Percentiles rank a stretch among this genome's conserved stretches.
Conservation (phyloP, 2,888 invertebrate genomes). For the Hedya salicella region DNA sequence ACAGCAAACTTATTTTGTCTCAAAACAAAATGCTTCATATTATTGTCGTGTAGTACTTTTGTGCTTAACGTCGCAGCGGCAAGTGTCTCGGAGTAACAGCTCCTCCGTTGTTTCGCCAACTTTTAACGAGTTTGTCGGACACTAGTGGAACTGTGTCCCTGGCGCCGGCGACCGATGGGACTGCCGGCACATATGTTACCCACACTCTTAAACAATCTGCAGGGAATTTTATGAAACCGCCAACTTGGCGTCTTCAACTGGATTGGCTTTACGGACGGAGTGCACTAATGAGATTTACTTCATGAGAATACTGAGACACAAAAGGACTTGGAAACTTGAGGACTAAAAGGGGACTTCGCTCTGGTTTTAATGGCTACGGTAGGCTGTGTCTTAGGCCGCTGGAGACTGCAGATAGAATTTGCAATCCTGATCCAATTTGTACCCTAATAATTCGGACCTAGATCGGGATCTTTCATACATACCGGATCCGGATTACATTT, state of each 20-base stretch:
- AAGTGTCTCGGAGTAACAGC: constrained; percentile 77
- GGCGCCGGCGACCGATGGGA: constrained; percentile 60
- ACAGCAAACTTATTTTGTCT: constrained; percentile 66
- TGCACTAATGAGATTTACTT: neutral
- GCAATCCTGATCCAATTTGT: too few species aligned
- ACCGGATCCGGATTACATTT: too few species aligned
- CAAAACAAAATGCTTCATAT: constrained; percentile 74
- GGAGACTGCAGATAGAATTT: too few species aligned
- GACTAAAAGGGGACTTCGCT: too few species aligned
- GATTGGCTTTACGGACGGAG: constrained; percentile 22
- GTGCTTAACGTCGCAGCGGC: constrained; percentile 79
- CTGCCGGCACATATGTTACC: constrained; percentile 64
- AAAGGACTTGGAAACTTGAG: too few species aligned
- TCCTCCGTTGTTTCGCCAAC: constrained; percentile 80
- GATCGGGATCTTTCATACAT: too few species aligned
- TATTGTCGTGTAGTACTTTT: constrained; percentile 79
- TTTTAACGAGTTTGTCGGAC: constrained; percentile 85
- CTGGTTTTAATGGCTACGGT: too few species aligned
- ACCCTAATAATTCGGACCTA: too few species aligned
- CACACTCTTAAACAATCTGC: constrained; percentile 53
- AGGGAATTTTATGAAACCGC: constrained; percentile 50
- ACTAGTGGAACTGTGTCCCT: constrained; percentile 62
- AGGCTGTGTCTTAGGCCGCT: too few species aligned
- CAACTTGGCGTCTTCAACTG: constrained; percentile 28
- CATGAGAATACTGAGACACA: too few species aligned